Base-by-base conservation (phyloP, 2,797 vertebrate genomes). In the Scomberomorus guttatus region DNA sequence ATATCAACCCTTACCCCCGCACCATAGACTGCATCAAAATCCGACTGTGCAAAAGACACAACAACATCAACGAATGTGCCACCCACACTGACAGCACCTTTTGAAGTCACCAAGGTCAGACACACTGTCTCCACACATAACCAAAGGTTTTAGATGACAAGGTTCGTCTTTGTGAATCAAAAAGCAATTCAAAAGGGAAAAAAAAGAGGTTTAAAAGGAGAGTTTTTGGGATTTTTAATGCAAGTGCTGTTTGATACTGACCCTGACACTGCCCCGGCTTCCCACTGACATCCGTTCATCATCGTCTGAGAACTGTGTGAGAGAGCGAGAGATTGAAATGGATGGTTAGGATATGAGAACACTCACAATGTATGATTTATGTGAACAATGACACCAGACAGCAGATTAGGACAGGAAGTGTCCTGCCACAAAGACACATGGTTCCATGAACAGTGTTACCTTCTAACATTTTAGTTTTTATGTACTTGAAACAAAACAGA, bases 211-310 rank as follows among this genome's bases (percentile, higher is more conserved):
- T 20, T 9, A 6, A 32, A 27, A 46, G 8, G 44, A 48, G 7
- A 39, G 52, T 9, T 13, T 62, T n/a, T 9, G 7, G n/a, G 29
- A 1, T 9, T 22, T 37, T 65, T 20, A 55, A 6, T 32, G 25
- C 22, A 10, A 39, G 56, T 46, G 57, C 10, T 11, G 52, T 76
- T 58, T 67, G 70, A 89, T 96, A 99, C 97, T 96, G 93, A 99
- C 98, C 98, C 95, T 93, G 82, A 96, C 89, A 81, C 96, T 98
- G 93, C 96, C 95, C 17, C 96, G 96, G 92, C 97, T 98, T 78
- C 96, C 96, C 93, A 97, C 96, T 25, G 97, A 98, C 95, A 96
- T 91, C 87, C 91, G 95, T 81, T 99, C 98, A 68, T 99, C 98
- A 54, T 98, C 97, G 59, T 99, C 98, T 3, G 97, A 98, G 65